phyloP scores from a whole-genome alignment of 2,113 vertebrate genomes.

The Paracanthobrama guichenoti region DNA sequence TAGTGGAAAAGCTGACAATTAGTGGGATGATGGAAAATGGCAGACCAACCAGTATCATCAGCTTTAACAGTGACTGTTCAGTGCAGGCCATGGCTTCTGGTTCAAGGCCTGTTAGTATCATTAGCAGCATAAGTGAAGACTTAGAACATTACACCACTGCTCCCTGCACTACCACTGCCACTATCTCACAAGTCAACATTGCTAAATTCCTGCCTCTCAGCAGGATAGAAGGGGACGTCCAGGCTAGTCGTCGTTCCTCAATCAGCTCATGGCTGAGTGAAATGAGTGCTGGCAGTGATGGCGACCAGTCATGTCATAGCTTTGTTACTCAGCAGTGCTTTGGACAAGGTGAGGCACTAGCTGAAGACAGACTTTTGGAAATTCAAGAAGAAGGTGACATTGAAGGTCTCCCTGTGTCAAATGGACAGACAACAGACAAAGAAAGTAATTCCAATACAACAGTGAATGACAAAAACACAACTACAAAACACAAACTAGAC shows the following conservation, averaged over 20 bases:
- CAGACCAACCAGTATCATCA: slow-evolving; percentile 89
- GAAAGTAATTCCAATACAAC: slow-evolving; percentile 73
- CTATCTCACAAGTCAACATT: slow-evolving; percentile 89
- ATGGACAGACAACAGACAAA: slow-evolving; percentile 68
- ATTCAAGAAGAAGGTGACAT: slow-evolving; percentile 66
- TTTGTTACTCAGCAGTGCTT: slow-evolving; percentile 86
- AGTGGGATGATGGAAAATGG: slow-evolving; percentile 80
- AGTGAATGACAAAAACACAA: slow-evolving; percentile 67
- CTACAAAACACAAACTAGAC: slow-evolving; percentile 75
- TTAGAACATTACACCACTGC: slow-evolving; percentile 63
- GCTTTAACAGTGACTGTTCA: slow-evolving; percentile 90
- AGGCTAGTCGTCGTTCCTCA: slow-evolving; percentile 83
- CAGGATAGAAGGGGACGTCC: slow-evolving; percentile 75
- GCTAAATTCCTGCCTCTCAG: slow-evolving; percentile 83
- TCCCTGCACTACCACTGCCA: slow-evolving; percentile 76
- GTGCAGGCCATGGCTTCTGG: slow-evolving; percentile 82
- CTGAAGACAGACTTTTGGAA: slow-evolving; percentile 77
- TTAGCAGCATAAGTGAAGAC: slow-evolving; percentile 88
- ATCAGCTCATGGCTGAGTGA: slow-evolving; percentile 94
- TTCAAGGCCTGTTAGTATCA: slow-evolving; percentile 88
- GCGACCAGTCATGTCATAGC: slow-evolving; percentile 88
- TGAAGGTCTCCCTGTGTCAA: slow-evolving; percentile 24
- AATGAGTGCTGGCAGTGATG: slow-evolving; percentile 88
- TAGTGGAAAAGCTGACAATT: slow-evolving; percentile 82
- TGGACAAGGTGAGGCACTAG: slow-evolving; percentile 87